Evolutionary conservation across 2,888 invertebrate species (phyloP).

Genomic region (Hybos culiciformis): DNA sequence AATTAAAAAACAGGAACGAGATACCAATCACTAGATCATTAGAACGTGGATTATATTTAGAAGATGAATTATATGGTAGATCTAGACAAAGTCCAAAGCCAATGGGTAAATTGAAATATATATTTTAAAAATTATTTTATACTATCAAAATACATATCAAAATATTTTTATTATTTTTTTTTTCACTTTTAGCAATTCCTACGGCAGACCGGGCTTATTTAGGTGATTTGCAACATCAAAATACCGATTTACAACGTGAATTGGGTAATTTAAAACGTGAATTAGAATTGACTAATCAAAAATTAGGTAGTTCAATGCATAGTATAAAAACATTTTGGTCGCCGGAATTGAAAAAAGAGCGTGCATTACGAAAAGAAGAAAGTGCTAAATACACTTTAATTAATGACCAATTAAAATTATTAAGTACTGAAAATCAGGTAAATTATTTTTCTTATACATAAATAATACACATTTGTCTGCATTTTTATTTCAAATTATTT

Average conservation of each 20-base stretch:
- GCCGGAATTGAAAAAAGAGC: conserved; percentile 96
- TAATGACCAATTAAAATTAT: conserved; percentile 89
- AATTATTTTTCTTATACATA: too few species aligned
- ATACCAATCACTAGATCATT: conserved; percentile 63
- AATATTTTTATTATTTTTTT: too few species aligned
- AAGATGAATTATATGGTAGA: conserved; percentile 53
- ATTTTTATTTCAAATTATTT: too few species aligned
- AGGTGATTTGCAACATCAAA: conserved; percentile 84
- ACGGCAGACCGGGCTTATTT: conserved; percentile 48
- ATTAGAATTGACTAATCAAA: conserved; percentile 90
- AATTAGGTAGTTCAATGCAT: conserved; percentile 97
- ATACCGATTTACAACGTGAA: conserved; percentile 88
- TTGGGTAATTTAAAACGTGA: conserved; percentile 84
- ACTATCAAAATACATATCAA: too few species aligned
- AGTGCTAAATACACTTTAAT: conserved; percentile 92
- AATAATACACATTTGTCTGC: too few species aligned
- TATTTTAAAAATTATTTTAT: conserved; percentile 4
- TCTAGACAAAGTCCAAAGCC: conserved; percentile 59
- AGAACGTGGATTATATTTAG: conserved; percentile 54
- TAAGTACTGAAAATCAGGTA: conserved; percentile 95
- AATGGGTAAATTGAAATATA: too few species aligned
- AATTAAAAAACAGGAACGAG: conserved; percentile 29
- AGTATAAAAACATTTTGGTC: conserved; percentile 99
- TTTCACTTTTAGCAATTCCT: conserved; percentile 36
- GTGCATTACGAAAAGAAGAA: conserved; percentile 92